A percentile compares a stretch with the other conserved stretches of the same genome.
Evolutionary conservation across 2,797 vertebrate species (phyloP).

Genomic region (Lepilemur septentrionalis): DNA sequence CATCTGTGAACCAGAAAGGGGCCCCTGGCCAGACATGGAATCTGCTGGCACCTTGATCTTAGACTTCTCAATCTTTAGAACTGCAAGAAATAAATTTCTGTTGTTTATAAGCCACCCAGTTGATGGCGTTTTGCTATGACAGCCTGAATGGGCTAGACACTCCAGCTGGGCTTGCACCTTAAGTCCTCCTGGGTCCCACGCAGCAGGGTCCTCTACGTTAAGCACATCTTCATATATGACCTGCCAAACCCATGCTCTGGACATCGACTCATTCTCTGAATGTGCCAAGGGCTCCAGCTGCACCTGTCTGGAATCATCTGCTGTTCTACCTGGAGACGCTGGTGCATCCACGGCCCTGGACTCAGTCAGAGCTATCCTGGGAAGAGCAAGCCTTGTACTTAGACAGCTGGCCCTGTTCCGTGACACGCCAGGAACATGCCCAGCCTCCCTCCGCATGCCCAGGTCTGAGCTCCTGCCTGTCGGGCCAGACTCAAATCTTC

Average conservation of each 20-base stretch:
- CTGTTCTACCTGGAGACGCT: neutral
- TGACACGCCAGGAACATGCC: fast-evolving
- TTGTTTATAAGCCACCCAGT: neutral
- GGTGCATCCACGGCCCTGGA: fast-evolving
- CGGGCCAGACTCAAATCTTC: no score
- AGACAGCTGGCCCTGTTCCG: neutral
- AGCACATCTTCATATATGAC: neutral
- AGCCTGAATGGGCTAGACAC: neutral
- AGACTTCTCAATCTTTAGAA: neutral
- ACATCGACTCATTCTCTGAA: neutral
- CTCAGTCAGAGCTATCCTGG: neutral
- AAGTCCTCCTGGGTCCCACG: neutral
- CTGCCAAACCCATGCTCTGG: neutral
- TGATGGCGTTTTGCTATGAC: neutral
- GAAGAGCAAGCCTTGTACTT: neutral
- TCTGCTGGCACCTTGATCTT: no score
- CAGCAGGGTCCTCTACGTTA: neutral
- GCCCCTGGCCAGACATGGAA: neutral
- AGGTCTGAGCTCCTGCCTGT: neutral
- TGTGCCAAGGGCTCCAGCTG: fast-evolving
- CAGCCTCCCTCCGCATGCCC: fast-evolving
- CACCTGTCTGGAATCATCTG: neutral
- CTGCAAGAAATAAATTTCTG: neutral
- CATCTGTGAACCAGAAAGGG: no score
- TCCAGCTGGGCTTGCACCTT: neutral